Base-by-base conservation (phyloP, 2,888 invertebrate species). In the Sceliomorpha sp. region DNA sequence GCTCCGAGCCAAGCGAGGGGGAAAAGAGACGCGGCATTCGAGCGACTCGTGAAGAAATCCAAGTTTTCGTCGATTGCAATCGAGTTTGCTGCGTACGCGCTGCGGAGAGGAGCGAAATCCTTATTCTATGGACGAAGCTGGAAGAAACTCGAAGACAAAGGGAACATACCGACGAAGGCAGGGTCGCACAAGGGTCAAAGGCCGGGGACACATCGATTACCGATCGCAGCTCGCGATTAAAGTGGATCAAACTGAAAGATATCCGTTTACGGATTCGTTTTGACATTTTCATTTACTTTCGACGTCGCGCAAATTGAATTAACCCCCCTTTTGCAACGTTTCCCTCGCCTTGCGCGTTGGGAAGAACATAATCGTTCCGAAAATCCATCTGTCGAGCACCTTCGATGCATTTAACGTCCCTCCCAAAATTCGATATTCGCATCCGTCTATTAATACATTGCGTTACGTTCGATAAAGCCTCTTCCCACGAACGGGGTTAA, bases 1-100 rank as follows among this genome's bases (percentile, higher is more conserved):
- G 60, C 56, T 44, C 56, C 50, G 37, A 67, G 44, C 58, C 44
- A 40, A 45, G 59, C 39, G 31, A 48, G 27, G 64, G 15, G 51
- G 50, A 44, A 64, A 60, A 62, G 55, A 56, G 50, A 66, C 10
- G 51, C 64, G 56, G 42, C 29, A 56, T 70, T 70, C 45, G 56
- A 70, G 64, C 51, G 47, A 66, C 45, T 56, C 70, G 60, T 66
- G 70, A 66, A 63, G 69, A 69, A 70, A 70, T 66, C 64, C 60
- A 56, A 66, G 70, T 59, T 70, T 70, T 66, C 70, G 64, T 60
- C 70, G 64, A 70, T 59, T 66, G 60, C 60, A 60, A 70, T 70
- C 56, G 70, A 70, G 70, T 70, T 70, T 70, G 70, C 60, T 56
- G 64, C 60, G 59, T 59, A 45, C 59, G 55, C 63, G 55, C 40